phyloP scores from a whole-genome alignment of 2,797 vertebrate genomes.

The Xiphophorus birchmanni region DNA sequence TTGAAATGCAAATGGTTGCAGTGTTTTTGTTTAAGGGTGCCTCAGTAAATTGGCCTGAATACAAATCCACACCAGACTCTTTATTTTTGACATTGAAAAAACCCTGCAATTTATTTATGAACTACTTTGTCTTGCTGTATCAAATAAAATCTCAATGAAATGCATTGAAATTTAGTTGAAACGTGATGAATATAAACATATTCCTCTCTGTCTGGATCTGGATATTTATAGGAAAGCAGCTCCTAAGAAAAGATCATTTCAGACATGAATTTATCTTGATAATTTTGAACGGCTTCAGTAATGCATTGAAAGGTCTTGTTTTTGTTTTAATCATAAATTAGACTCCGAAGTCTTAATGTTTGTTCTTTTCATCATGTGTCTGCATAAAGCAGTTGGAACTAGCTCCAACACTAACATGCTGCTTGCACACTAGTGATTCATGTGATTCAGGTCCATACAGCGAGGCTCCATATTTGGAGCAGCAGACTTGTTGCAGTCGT shows the following conservation, averaged over 20 bases:
- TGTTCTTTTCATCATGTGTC: neutral
- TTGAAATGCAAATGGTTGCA: neutral
- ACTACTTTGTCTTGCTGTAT: neutral
- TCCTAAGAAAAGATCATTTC: neutral
- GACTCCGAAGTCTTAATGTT: neutral
- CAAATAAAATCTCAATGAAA: neutral
- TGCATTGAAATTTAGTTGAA: neutral
- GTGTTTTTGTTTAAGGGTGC: neutral
- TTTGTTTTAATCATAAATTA: neutral
- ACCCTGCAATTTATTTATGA: neutral
- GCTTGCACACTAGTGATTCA: neutral
- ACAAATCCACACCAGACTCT: neutral
- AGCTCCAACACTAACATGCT: constrained; percentile 2
- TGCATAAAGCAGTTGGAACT: neutral
- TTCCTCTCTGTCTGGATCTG: neutral
- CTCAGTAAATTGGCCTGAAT: neutral
- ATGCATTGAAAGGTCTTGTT: neutral
- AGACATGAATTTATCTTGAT: neutral
- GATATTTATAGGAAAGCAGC: neutral
- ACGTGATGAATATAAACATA: neutral
- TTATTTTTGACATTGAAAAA: neutral
- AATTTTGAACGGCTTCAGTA: neutral
- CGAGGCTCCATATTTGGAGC: constrained; percentile 1
- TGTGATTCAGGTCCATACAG: neutral
- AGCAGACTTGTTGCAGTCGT: neutral